Base-by-base conservation (phyloP, 1,140 invertebrate species). In the Ladona fulva region DNA sequence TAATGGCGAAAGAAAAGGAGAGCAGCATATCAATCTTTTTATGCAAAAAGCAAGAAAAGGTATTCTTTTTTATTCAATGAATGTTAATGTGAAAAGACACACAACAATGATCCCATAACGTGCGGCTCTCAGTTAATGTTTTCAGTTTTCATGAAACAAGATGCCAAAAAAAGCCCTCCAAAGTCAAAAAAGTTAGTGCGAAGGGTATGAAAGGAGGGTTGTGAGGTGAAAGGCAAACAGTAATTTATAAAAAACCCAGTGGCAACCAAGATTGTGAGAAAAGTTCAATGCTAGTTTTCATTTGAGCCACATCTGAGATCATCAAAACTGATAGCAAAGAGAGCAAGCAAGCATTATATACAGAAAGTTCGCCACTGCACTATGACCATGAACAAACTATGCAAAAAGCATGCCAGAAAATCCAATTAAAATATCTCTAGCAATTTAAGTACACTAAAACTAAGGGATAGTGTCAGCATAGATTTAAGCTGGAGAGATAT, bases 21-120 rank as follows among this genome's bases (percentile, higher is more conserved):
- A 76, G 75, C 25, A 76, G 75, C 42, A 76, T 25, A 29, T 76
- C 24, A 29, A 14, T 76, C 11, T 29, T 12, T 42, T 76, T 24
- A 76, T 76, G 25, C 25, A 42, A 3, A 22, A 76, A 76, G 75
- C 42, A 25, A 76, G 22, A 76, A 29, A 37, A 76, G 25, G 42
- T n/a, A 19, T 29, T 16, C 24, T 37, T 37, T n/a, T 24, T 29
- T 37, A 37, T 29, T 42, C 42, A 42, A 29, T 25, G 25, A 76
- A 76, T 22, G 19, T 37, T 37, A 76, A 25, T 25, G 29, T 25
- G 29, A 75, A 25, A 75, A 75, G 29, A 75, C 24, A 24, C 24
- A 25, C 14, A 75, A 73, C 24, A 66, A 1, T 66, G 52, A 66
- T 66, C 52, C 52, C 14, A 22, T 66, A 16, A 19, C n/a, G 52